Base-by-base conservation (phyloP, 2,113 vertebrate species). In the Callionymus lyra region DNA sequence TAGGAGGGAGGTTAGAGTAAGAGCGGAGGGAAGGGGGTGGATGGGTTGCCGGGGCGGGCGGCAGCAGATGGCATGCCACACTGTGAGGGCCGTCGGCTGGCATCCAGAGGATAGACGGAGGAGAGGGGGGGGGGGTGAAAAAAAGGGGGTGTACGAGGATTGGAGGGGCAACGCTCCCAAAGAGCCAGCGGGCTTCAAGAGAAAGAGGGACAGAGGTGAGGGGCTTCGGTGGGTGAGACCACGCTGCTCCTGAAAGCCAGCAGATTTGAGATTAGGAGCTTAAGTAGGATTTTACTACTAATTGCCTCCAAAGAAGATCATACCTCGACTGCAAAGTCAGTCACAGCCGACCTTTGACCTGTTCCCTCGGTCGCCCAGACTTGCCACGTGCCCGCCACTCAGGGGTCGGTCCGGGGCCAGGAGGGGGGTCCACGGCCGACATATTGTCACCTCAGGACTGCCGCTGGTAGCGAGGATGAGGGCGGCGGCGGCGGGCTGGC, bases 101-200 rank as follows among this genome's bases (percentile, higher is more conserved):
- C 86, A 87, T 88, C 83, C 82, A 86, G 84, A 84, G 84, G 72
- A 27, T 27, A 66, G 75, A 70, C 58, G 64, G 63, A 59, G 59
- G 59, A 45, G 56, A 33, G 47, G 34, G 38, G 13, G 44, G 18
- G 10, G n/a, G n/a, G n/a, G n/a, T n/a, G n/a, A n/a, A n/a, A n/a
- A n/a, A n/a, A n/a, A 71, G 3, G 57, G 63, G 48, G 42, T 54
- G 41, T 16, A 34, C 53, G 54, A 74, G 53, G 68, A 65, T 65
- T 64, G 69, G 74, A 65, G 77, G 76, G 77, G 69, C 75, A 73
- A 61, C 58, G 67, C 74, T 81, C 79, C 81, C 79, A 76, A 72
- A 75, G 77, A 78, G 82, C 76, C 80, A 84, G 82, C 81, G 84
- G 83, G 84, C 82, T 85, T 84, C 82, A 81, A 79, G 82, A 84